phyloP scores from a whole-genome alignment of 2,888 invertebrate species.

The Drosophila histrio region DNA sequence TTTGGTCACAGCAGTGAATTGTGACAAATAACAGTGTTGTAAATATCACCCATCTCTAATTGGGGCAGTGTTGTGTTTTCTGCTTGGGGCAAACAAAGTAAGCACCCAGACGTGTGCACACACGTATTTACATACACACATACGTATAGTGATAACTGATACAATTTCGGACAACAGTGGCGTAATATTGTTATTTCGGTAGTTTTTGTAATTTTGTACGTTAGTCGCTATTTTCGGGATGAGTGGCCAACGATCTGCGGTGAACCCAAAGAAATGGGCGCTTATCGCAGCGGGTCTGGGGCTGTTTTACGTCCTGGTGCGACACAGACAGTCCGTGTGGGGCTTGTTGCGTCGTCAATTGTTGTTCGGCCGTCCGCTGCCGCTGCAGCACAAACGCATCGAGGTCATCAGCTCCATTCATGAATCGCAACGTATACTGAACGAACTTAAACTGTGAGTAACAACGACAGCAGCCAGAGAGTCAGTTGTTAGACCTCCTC shows the following conservation, averaged over 20 bases:
- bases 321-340: conserved; percentile 85
- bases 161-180: conserved; percentile 21
- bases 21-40: no score
- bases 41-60: no score
- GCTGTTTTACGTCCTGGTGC: conserved; percentile 76
- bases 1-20: no score
- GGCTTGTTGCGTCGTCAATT: conserved; percentile 53
- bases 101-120: background rate
- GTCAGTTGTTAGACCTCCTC: background rate
- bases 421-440: conserved; percentile 67
- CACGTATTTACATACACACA: background rate
- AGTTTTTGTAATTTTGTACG: conserved; percentile 9
- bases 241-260: conserved; percentile 28
- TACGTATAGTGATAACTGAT: background rate
- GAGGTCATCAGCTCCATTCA: conserved; percentile 73
- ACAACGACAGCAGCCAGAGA: background rate
- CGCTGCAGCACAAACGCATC: conserved; percentile 73
- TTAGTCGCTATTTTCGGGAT: conserved; percentile 19
- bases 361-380: conserved; percentile 61
- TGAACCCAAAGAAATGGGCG: conserved; percentile 38
- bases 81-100: conserved; percentile 9
- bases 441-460: conserved; percentile 81
- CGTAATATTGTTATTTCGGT: conserved; percentile 13
- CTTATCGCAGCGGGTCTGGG: conserved; percentile 78
- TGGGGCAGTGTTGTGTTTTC: no score